phyloP scores from a whole-genome alignment of 2,888 invertebrate genomes.

The Habroteleia sp. region DNA sequence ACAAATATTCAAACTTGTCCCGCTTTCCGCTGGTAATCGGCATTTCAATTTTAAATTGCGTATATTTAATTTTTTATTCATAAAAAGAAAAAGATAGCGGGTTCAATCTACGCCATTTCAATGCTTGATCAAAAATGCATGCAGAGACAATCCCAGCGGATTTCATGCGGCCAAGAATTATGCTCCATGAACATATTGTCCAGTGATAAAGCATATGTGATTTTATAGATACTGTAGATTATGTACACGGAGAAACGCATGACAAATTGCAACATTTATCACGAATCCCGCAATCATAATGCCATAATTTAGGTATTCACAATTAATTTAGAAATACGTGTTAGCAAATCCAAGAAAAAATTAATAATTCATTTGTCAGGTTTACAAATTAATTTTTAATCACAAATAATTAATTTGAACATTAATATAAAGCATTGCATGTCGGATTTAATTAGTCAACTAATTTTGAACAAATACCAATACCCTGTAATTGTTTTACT shows the following conservation, averaged over 20 bases:
- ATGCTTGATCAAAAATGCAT: constrained; percentile 59
- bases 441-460: no score
- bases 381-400: no score
- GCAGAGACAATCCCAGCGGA: constrained; percentile 52
- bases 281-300: no score
- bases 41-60: constrained; percentile 49
- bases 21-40: constrained; percentile 28
- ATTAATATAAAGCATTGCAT: no score
- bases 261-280: no score
- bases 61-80: constrained; percentile 58
- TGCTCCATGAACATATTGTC: constrained; percentile 33
- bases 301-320: no score
- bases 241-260: constrained; percentile 27
- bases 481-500: no score
- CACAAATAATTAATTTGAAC: no score
- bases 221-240: constrained; percentile 27
- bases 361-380: no score
- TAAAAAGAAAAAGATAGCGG: constrained; percentile 37
- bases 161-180: constrained; percentile 45
- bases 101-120: constrained; percentile 48
- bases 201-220: constrained; percentile 30
- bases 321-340: no score
- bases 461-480: no score
- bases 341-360: no score
- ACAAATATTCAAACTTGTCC: constrained; percentile 5